Percentiles rank a stretch among this genome's conserved stretches.
These are phyloP conservation scores for Falco naumanni DNA, from an alignment of 2,797 vertebrate species.

Conservation along the genomic window DNA sequence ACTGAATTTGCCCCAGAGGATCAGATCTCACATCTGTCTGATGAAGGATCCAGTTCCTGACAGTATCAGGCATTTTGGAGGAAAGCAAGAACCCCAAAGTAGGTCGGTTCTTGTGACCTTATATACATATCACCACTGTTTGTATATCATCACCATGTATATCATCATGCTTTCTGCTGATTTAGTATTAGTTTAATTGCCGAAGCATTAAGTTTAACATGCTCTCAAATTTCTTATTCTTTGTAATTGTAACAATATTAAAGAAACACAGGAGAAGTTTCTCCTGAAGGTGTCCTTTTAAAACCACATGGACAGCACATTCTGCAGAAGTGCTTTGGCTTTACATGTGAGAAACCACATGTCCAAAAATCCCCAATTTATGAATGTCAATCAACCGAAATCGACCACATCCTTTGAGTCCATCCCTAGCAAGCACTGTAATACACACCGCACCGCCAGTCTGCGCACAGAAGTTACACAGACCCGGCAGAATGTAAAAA, in stretches of 20 bases:
- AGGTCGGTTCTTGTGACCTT: background rate
- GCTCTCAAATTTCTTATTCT: background rate
- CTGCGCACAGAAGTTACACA: rapidly evolving
- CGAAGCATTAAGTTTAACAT: rapidly evolving
- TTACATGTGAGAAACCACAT: background rate
- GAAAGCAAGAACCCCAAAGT: background rate
- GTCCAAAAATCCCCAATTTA: background rate
- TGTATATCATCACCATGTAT: background rate
- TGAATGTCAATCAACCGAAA: background rate
- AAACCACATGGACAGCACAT: background rate
- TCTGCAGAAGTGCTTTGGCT: background rate
- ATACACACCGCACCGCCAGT: rapidly evolving
- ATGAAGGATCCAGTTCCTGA: background rate
- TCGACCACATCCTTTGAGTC: rapidly evolving
- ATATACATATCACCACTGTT: no score
- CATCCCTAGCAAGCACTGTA: rapidly evolving
- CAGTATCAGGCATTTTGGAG: background rate
- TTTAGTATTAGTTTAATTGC: background rate
- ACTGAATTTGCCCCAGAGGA: background rate
- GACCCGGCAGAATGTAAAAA: rapidly evolving
- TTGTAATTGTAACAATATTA: background rate
- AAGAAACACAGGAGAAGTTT: background rate
- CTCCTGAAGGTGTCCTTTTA: background rate
- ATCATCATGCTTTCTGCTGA: background rate
- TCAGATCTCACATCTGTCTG: background rate